These are phyloP conservation scores for Dione juno DNA, from an alignment of 2,888 invertebrate genomes.

Conservation along the genomic window DNA sequence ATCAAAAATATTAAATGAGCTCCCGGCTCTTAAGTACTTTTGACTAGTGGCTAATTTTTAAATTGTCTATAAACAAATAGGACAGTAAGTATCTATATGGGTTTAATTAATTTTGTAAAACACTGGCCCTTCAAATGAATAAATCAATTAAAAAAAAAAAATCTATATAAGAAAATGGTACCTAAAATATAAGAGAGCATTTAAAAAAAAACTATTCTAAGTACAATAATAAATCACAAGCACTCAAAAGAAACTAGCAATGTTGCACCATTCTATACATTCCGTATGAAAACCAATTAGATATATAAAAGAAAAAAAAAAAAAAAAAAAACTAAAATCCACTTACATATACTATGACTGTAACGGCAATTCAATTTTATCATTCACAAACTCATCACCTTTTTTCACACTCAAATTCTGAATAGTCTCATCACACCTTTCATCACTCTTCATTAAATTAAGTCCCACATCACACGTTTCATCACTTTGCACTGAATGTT, in stretches of 20 bases:
- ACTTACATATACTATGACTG: slow-evolving; percentile 51
- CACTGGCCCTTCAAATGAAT: not conserved
- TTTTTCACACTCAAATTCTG: slow-evolving; percentile 48
- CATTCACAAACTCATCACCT: slow-evolving; percentile 36
- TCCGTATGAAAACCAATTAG: slow-evolving; percentile 16
- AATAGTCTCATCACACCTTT: slow-evolving; percentile 36
- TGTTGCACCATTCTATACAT: slow-evolving; percentile 35
- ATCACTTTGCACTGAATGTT: slow-evolving; percentile 57
- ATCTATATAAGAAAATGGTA: slow-evolving; percentile 4
- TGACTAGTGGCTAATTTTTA: slow-evolving; percentile 8
- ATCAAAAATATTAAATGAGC: not conserved
- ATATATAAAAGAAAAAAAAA: slow-evolving; percentile 28
- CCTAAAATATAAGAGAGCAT: slow-evolving; percentile 21
- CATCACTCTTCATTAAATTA: slow-evolving; percentile 40
- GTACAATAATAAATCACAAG: slow-evolving; percentile 16
- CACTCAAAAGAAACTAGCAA: slow-evolving; percentile 2
- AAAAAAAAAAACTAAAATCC: slow-evolving; percentile 25
- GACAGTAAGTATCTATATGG: not conserved
- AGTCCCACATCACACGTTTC: slow-evolving; percentile 33
- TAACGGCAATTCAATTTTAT: slow-evolving; percentile 48
- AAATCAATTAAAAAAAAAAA: not conserved
- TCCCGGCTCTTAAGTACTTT: not conserved
- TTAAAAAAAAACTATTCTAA: slow-evolving; percentile 16
- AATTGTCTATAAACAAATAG: not conserved
- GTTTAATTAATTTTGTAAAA: too few relatives aligned